Conservation (phyloP, 2,113 vertebrate species). For the Dinomys branickii region DNA sequence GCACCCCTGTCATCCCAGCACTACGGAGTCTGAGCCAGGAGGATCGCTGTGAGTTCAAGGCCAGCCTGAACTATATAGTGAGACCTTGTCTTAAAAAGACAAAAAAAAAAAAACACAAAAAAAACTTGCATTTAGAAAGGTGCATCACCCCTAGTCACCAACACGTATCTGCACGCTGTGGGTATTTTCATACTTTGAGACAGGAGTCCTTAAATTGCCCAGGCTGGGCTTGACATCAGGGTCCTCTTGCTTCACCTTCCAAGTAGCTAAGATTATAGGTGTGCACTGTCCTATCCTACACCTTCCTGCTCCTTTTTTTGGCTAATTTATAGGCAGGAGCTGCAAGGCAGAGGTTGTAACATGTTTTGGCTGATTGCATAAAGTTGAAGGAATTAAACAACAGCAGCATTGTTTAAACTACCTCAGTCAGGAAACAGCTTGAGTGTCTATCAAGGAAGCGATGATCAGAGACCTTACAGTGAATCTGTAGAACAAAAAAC, state of each 20-base stretch:
- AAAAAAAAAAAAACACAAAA: neutral
- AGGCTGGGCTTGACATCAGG: neutral
- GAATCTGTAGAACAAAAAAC: neutral
- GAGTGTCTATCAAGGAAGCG: neutral
- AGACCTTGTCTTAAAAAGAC: neutral
- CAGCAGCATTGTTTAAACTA: neutral
- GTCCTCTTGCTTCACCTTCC: neutral
- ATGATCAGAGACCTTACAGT: neutral
- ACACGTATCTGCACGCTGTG: neutral
- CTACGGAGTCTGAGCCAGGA: no score
- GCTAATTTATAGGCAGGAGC: neutral
- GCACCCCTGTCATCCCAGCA: no score
- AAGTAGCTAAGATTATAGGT: neutral
- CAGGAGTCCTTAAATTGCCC: neutral
- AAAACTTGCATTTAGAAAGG: neutral
- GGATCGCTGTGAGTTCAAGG: no score
- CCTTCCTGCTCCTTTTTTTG: neutral
- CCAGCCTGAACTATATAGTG: neutral
- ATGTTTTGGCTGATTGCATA: neutral
- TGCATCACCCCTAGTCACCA: neutral
- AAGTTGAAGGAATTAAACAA: neutral
- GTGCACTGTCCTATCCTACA: neutral
- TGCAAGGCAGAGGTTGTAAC: neutral
- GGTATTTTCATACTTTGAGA: neutral
- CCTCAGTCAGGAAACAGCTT: neutral